A percentile compares a stretch with the other conserved stretches of the same genome.
Evolutionary conservation across 1,140 invertebrate genomes (phyloP).

Genomic region (Micrasema longulum): DNA sequence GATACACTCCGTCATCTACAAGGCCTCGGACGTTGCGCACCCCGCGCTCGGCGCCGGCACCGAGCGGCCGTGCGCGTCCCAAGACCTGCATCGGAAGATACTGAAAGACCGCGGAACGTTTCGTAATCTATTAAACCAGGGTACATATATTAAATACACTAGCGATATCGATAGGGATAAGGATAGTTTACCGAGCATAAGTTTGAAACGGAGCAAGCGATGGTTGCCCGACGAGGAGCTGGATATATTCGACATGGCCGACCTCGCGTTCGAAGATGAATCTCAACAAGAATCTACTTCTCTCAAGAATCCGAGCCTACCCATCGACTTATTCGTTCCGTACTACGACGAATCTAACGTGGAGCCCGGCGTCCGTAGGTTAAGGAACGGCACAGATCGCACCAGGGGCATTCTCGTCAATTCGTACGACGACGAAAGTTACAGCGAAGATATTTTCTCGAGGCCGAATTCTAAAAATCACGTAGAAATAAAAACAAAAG

Average conservation of each 20-base stretch:
- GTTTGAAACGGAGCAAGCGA: constrained; percentile 56
- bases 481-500: constrained; percentile 72
- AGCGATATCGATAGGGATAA: constrained; percentile 48
- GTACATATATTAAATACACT: constrained; percentile 54
- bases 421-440: constrained; percentile 59
- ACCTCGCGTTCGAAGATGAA: constrained; percentile 38
- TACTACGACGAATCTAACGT: constrained; percentile 69
- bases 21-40: constrained; percentile 81
- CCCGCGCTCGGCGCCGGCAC: constrained; percentile 63
- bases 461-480: constrained; percentile 73
- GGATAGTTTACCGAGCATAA: constrained; percentile 50
- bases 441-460: constrained; percentile 63
- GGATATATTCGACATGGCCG: constrained; percentile 38
- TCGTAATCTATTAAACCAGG: constrained; percentile 56
- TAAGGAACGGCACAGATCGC: constrained; percentile 59
- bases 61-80: constrained; percentile 67
- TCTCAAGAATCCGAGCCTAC: constrained; percentile 71
- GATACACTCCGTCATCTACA: constrained; percentile 87
- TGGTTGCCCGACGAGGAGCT: constrained; percentile 67
- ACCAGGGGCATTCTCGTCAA: constrained; percentile 56
- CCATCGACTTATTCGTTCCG: constrained; percentile 72
- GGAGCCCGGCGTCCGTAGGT: constrained; percentile 57
- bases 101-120: constrained; percentile 32
- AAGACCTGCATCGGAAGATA: constrained; percentile 61
- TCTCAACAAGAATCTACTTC: constrained; percentile 64